Evolutionary conservation across 1,140 invertebrate genomes (phyloP).

Genomic region (Neodiprion virginianus): DNA sequence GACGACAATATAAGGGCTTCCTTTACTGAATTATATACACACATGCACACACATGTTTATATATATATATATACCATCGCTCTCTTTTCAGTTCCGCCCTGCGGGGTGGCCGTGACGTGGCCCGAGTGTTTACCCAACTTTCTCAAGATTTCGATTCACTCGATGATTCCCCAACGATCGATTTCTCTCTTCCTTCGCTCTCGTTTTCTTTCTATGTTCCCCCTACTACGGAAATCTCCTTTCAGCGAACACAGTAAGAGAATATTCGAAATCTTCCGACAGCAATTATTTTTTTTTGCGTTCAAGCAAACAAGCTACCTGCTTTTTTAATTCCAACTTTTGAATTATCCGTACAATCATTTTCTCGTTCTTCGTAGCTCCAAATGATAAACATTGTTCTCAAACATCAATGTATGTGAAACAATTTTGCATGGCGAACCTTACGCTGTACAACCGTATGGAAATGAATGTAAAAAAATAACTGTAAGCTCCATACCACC

Average conservation of each 20-base stretch:
- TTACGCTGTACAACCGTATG: too few relatives aligned
- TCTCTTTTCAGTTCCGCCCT: constrained; percentile 1
- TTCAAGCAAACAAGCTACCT: neutral
- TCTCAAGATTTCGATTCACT: constrained; percentile 23
- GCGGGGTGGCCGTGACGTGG: constrained; percentile 16
- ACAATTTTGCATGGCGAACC: too few relatives aligned
- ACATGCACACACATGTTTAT: neutral
- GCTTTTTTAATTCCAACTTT: too few relatives aligned
- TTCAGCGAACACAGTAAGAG: neutral
- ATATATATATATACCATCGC: neutral
- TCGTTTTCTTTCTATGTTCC: neutral
- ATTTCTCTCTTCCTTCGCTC: neutral
- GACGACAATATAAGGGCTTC: constrained; percentile 44
- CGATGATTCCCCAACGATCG: constrained; percentile 7
- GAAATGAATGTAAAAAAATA: too few relatives aligned
- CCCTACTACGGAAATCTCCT: neutral
- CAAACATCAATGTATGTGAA: too few relatives aligned
- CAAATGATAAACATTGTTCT: too few relatives aligned
- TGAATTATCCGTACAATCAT: too few relatives aligned
- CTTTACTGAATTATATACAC: constrained; percentile 20
- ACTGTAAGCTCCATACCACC: too few relatives aligned
- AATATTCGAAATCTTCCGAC: neutral
- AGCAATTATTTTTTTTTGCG: neutral
- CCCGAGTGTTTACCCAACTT: constrained; percentile 31
- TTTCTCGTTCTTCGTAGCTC: too few relatives aligned